Evolutionary conservation across 2,113 vertebrate species (phyloP).

Genomic region (Rhineura floridana): DNA sequence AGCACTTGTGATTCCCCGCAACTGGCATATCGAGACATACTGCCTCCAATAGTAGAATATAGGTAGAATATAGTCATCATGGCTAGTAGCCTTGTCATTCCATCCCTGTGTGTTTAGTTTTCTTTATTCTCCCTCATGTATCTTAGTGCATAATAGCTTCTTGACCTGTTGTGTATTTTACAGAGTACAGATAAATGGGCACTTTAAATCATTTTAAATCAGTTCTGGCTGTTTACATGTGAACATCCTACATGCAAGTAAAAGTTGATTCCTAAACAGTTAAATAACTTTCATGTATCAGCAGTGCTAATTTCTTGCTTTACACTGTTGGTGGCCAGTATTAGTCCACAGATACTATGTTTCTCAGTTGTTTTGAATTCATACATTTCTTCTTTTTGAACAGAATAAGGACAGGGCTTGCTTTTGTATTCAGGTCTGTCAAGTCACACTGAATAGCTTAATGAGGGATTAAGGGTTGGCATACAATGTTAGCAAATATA

Average conservation of each 20-base stretch:
- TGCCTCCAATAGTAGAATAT: too few species aligned
- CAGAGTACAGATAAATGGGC: not conserved
- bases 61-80: too few species aligned
- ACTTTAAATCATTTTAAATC: not conserved
- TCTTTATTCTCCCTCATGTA: not conserved
- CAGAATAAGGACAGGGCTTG: not conserved
- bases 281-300: not conserved
- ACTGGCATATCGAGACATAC: too few species aligned
- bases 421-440: not conserved
- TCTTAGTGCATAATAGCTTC: not conserved
- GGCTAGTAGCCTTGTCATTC: not conserved
- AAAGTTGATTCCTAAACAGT: not conserved
- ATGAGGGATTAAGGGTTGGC: conserved; percentile 16
- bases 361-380: conserved; percentile 5
- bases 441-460: conserved; percentile 7
- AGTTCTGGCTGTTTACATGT: too few species aligned
- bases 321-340: not conserved
- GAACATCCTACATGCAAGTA: not conserved
- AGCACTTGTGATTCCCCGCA: too few species aligned
- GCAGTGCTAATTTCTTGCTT: not conserved
- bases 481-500: conserved; percentile 27
- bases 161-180: not conserved
- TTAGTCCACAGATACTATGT: not conserved
- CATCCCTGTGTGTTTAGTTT: not conserved
- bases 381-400: not conserved